Conservation (phyloP, 2,888 invertebrate species). For the Miltochrista miniata region DNA sequence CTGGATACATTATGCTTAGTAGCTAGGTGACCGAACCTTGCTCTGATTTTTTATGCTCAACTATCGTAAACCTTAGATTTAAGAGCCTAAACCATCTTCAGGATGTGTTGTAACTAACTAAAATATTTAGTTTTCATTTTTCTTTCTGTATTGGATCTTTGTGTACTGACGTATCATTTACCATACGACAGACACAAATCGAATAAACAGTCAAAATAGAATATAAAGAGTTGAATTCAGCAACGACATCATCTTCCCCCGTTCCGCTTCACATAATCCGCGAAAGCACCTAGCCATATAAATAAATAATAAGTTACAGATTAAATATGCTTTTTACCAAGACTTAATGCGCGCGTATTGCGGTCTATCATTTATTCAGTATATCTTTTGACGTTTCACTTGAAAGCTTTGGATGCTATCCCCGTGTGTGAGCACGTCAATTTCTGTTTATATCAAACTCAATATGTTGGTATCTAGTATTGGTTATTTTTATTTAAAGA, state of each 20-base stretch:
- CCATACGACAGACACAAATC: no score
- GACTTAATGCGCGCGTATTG: conserved; percentile 24
- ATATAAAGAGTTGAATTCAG: no score
- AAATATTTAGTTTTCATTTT: no score
- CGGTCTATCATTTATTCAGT: conserved; percentile 32
- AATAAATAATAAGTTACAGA: conserved; percentile 26
- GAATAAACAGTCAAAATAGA: no score
- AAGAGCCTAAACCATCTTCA: no score
- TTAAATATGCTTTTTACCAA: conserved; percentile 31
- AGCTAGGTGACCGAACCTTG: no score
- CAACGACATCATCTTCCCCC: not conserved
- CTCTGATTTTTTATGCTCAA: not conserved
- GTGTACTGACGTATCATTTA: no score
- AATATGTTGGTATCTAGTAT: conserved; percentile 4
- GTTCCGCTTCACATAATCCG: conserved; percentile 4
- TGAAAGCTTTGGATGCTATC: conserved; percentile 16
- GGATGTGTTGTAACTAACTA: no score
- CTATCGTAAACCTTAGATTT: not conserved
- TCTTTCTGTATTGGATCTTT: no score
- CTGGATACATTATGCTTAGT: no score
- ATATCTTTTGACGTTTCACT: conserved; percentile 15
- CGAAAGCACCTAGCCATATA: not conserved
- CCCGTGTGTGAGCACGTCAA: conserved; percentile 15
- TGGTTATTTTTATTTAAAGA: conserved; percentile 4
- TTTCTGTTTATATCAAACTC: conserved; percentile 6